Base-by-base conservation (phyloP, 2,888 invertebrate species). In the Neocrepidodera transversa region DNA sequence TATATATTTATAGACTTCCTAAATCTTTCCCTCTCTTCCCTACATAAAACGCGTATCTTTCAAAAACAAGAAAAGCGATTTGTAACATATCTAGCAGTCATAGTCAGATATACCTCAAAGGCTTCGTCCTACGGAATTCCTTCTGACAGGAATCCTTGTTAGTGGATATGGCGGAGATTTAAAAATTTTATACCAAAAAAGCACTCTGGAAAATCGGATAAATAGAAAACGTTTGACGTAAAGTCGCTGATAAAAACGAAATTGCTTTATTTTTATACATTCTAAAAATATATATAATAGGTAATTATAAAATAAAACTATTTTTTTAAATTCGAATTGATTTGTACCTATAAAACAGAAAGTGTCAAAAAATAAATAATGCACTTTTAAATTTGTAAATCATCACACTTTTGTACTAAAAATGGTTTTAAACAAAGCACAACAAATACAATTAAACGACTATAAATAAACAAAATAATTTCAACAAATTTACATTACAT, bases 111-210 rank as follows among this genome's bases (percentile, higher is more conserved):
- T 45, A 26, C 45, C 45, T 23, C 16, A 28, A 45, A 26, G 14
- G 5, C 8, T 45, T 45, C 14, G 8, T 45, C 26, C 6, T 11
- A 26, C 18, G 59, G 56, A 56, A 62, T 57, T 59, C 51, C 28
- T 49, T 26, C 53, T 32, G 62, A 59, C 62, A 59, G 62, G 53
- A 52, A 52, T 59, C 56, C 50, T 62, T 56, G 62, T 62, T 58
- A 59, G 56, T 30, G 51, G 42, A 56, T 58, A 58, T 54, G 61
- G 47, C 54, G 48, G 59, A 48, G 59, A 62, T 56, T 62, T 57
- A 48, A 56, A 59, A 62, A 62, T 62, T 51, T 59, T 51, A 62
- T 42, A 55, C 51, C n/a, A n/a, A n/a, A n/a, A n/a, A n/a, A n/a
- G n/a, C n/a, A n/a, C n/a, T n/a, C n/a, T n/a, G n/a, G n/a, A n/a